Evolutionary conservation across 1,140 invertebrate genomes (phyloP).

Genomic region (Alviniconcha marisindica): DNA sequence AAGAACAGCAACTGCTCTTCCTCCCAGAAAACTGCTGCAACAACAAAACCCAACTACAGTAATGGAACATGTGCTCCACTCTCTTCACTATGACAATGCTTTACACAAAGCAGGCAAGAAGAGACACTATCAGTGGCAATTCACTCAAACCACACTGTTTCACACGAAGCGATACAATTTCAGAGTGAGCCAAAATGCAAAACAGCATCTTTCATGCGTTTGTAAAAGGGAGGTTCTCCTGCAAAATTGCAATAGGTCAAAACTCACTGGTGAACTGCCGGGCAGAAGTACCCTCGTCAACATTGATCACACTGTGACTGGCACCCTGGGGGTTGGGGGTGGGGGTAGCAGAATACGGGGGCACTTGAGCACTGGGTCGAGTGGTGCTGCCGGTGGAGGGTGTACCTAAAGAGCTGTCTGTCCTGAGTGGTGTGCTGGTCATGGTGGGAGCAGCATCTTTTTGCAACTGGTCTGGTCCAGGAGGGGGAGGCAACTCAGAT

Average conservation of each 20-base stretch:
- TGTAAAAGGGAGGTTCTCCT: too few species aligned
- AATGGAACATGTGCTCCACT: too few species aligned
- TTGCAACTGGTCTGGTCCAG: constrained; percentile 11
- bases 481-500: constrained; percentile 46
- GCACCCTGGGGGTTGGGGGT: constrained; percentile 24
- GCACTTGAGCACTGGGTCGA: constrained; percentile 65
- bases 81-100: too few species aligned
- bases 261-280: constrained; percentile 40
- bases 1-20: too few species aligned
- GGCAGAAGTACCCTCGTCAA: constrained; percentile 57
- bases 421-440: constrained; percentile 17
- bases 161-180: too few species aligned
- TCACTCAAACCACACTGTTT: too few species aligned
- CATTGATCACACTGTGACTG: constrained; percentile 62
- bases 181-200: too few species aligned
- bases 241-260: background rate
- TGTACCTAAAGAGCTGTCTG: constrained; percentile 13
- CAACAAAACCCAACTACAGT: too few species aligned
- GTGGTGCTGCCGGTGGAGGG: constrained; percentile 47
- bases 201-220: too few species aligned
- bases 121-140: too few species aligned
- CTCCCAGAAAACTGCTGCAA: too few species aligned
- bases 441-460: background rate
- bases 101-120: background rate
- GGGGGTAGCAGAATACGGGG: constrained; percentile 54